phyloP scores from a whole-genome alignment of 2,888 invertebrate genomes.

The Gymnoscelis rufifasciata region DNA sequence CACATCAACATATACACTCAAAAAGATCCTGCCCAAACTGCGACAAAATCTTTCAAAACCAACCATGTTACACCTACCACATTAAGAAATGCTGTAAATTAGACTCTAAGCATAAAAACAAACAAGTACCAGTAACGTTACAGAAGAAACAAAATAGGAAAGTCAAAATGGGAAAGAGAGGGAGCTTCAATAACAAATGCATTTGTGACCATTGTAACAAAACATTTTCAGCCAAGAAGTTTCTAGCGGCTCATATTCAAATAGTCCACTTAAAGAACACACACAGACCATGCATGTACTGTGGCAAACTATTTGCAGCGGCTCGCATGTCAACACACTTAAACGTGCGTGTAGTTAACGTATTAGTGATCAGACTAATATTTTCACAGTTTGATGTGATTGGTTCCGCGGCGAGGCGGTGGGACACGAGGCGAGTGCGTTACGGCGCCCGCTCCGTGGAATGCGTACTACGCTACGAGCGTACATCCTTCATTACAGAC shows the following conservation, averaged over 20 bases:
- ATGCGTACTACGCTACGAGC: slow-evolving; percentile 26
- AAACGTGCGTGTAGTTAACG: slow-evolving; percentile 28
- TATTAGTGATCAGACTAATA: slow-evolving; percentile 50
- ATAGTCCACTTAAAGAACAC: slow-evolving; percentile 64
- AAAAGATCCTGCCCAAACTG: slow-evolving; percentile 56
- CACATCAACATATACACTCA: slow-evolving; percentile 52
- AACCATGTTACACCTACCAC: slow-evolving; percentile 57
- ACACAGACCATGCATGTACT: slow-evolving; percentile 56
- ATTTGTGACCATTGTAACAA: slow-evolving; percentile 65
- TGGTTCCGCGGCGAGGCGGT: slow-evolving; percentile 47
- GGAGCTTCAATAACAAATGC: slow-evolving; percentile 50
- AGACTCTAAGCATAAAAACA: slow-evolving; percentile 22
- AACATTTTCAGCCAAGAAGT: slow-evolving; percentile 57
- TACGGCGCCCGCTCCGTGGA: slow-evolving; percentile 18
- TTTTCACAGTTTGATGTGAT: slow-evolving; percentile 70
- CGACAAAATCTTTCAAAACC: slow-evolving; percentile 54
- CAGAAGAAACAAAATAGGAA: slow-evolving; percentile 42
- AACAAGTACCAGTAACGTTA: slow-evolving; percentile 40
- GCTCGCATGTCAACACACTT: slow-evolving; percentile 64
- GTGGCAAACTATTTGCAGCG: slow-evolving; percentile 57
- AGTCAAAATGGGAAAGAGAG: slow-evolving; percentile 53
- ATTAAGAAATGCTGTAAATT: slow-evolving; percentile 56
- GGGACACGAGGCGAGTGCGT: slow-evolving; percentile 19
- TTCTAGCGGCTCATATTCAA: slow-evolving; percentile 61
- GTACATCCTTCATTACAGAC: slow-evolving; percentile 21